Conservation (phyloP, 1,140 invertebrate species). For the Mizuhopecten yessoensis region DNA sequence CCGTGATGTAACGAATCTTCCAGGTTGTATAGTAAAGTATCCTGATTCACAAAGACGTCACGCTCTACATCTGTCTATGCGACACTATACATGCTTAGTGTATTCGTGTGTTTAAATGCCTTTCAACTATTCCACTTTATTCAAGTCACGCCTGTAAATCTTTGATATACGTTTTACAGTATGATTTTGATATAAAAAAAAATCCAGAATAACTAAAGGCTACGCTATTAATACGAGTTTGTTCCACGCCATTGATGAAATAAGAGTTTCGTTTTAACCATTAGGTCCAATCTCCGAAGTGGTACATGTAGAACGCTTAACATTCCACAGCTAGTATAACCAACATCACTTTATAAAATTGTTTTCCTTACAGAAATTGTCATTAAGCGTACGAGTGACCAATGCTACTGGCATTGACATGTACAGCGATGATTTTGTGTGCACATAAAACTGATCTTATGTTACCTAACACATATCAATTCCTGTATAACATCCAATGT, state of each 20-base stretch:
- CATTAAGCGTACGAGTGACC: background rate
- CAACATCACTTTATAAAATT: background rate
- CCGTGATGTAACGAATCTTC: conserved; percentile 1
- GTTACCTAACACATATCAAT: too few species aligned
- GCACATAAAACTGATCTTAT: background rate
- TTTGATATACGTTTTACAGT: background rate
- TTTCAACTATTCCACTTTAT: background rate
- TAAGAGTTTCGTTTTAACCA: background rate
- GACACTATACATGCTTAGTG: background rate
- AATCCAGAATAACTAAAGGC: too few species aligned
- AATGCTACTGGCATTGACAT: background rate
- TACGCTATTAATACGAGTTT: too few species aligned
- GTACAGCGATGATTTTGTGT: too few species aligned
- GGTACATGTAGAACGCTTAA: background rate
- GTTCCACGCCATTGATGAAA: too few species aligned
- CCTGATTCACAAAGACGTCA: background rate
- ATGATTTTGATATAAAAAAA: background rate
- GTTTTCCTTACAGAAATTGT: background rate
- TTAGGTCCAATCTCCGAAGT: background rate
- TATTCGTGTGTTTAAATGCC: background rate
- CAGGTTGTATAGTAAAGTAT: background rate
- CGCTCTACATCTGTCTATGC: background rate
- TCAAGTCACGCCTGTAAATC: background rate
- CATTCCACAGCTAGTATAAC: background rate
- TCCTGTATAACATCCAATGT: background rate